Conservation (phyloP, 92 coral and sea anemone genomes). For the Ricordea florida region DNA sequence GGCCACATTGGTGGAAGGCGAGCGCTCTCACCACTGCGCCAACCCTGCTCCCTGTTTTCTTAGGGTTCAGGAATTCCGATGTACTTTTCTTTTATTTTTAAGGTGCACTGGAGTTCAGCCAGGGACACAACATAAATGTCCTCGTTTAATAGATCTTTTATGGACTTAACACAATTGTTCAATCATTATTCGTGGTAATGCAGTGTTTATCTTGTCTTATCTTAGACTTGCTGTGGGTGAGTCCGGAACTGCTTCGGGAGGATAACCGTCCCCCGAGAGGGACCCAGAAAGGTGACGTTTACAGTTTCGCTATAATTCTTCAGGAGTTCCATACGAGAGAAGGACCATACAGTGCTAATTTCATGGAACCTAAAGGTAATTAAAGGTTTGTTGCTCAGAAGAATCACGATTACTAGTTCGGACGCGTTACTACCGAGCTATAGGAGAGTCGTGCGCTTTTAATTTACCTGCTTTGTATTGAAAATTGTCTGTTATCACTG, state of each 20-base stretch:
- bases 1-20: too few relatives aligned
- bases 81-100: too few relatives aligned
- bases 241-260: conserved; percentile 86
- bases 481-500: background rate
- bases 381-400: background rate
- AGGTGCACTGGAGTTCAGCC: too few relatives aligned
- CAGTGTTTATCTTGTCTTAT: too few relatives aligned
- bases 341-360: conserved; percentile 87
- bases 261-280: conserved; percentile 65
- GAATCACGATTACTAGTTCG: background rate
- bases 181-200: too few relatives aligned
- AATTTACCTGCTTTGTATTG: background rate
- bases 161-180: too few relatives aligned
- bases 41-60: too few relatives aligned
- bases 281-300: conserved; percentile 92
- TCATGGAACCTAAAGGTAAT: conserved; percentile 91
- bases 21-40: too few relatives aligned
- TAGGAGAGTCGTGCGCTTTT: background rate
- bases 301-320: conserved; percentile 91
- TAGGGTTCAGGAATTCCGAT: too few relatives aligned
- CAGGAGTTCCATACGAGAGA: conserved; percentile 94
- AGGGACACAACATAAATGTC: too few relatives aligned
- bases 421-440: too few relatives aligned
- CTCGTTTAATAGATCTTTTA: too few relatives aligned
- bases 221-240: conserved; percentile 86